Percentiles rank a stretch among this genome's conserved stretches.
Evolutionary conservation across 2,888 invertebrate genomes (phyloP).

Genomic region (Pterostichus niger): DNA sequence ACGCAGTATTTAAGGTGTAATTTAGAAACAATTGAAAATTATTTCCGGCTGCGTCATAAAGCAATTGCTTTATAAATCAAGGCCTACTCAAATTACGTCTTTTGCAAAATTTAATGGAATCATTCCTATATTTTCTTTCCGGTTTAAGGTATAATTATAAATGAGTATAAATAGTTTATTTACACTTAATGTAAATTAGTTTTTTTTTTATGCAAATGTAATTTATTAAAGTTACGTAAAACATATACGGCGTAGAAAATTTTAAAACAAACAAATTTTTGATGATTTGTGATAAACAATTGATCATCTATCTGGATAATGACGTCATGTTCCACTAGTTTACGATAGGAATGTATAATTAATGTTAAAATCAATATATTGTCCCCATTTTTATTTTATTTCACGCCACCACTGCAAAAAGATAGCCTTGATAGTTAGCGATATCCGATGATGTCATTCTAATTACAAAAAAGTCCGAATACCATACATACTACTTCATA

Average conservation of each 20-base stretch:
- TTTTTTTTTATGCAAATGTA: conserved; percentile 43
- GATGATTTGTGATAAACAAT: background rate
- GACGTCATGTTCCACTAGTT: background rate
- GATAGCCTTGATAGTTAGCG: conserved; percentile 49
- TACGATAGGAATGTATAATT: conserved; percentile 1
- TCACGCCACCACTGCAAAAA: background rate
- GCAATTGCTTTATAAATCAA: conserved; percentile 31
- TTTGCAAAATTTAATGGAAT: background rate
- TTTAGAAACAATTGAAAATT: background rate
- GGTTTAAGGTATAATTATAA: background rate
- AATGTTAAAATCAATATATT: conserved; percentile 7
- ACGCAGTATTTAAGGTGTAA: background rate
- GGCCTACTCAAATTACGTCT: conserved; percentile 30
- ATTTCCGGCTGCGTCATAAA: conserved; percentile 9
- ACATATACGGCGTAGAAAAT: background rate
- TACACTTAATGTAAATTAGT: conserved; percentile 26
- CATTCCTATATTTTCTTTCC: conserved; percentile 2
- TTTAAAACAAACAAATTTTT: too few relatives aligned
- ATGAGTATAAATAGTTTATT: background rate
- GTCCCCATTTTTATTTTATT: background rate
- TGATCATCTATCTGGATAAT: background rate
- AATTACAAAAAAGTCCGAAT: conserved; percentile 45
- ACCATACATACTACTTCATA: conserved; percentile 46
- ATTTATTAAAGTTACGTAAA: background rate
- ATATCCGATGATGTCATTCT: conserved; percentile 44